Conservation (phyloP, 2,797 vertebrate species). For the Sebastes nivosus region DNA sequence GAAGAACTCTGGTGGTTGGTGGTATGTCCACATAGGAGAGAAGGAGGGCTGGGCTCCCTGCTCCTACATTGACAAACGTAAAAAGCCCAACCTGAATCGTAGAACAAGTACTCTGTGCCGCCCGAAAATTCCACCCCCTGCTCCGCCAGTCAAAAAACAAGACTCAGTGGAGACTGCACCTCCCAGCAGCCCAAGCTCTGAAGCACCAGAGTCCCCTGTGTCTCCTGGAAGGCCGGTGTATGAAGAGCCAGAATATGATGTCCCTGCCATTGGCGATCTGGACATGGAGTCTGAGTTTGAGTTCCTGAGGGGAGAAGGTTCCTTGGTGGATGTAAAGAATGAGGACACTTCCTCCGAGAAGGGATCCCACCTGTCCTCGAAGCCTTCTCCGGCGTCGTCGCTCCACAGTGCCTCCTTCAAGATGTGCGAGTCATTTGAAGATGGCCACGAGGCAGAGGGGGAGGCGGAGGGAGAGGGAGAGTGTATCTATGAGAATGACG, state of each 20-base stretch:
- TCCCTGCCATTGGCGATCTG: conserved; percentile 93
- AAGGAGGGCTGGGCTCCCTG: conserved; percentile 99
- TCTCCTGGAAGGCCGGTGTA: conserved; percentile 87
- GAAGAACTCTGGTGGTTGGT: conserved; percentile 99
- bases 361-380: conserved; percentile 73
- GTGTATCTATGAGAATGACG: conserved; percentile 98
- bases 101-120: conserved; percentile 96
- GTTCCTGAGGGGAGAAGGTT: conserved; percentile 80
- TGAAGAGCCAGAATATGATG: conserved; percentile 97
- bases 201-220: conserved; percentile 85
- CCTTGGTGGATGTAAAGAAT: conserved; percentile 76
- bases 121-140: conserved; percentile 97
- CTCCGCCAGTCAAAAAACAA: conserved; percentile 94
- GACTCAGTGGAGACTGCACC: conserved; percentile 87
- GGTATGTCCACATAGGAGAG: conserved; percentile 99
- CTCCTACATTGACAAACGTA: conserved; percentile 98
- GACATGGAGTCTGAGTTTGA: conserved; percentile 88
- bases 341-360: conserved; percentile 79
- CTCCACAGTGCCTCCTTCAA: conserved; percentile 87
- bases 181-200: conserved; percentile 79
- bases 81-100: conserved; percentile 97
- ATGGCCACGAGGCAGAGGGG: conserved; percentile 81
- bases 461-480: conserved; percentile 80
- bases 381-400: conserved; percentile 78
- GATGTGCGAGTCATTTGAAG: conserved; percentile 86